Percentiles rank a stretch among this genome's conserved stretches.
Conservation (phyloP, 2,888 invertebrate species). For the Hydriomena furcata region DNA sequence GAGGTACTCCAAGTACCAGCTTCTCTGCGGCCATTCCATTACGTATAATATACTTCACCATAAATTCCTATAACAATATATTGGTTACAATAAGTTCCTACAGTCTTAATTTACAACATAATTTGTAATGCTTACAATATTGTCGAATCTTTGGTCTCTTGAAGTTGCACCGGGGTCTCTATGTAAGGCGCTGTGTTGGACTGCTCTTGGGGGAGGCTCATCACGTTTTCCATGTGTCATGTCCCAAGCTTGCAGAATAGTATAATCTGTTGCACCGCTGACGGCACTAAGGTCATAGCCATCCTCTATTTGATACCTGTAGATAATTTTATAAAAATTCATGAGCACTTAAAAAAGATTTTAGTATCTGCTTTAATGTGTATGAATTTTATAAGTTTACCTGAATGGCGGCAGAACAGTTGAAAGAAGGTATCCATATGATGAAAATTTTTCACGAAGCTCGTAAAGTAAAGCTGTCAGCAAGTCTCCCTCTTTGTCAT, state of each 20-base stretch:
- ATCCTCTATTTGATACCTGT: slow-evolving; percentile 84
- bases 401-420: slow-evolving; percentile 84
- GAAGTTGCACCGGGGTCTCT: slow-evolving; percentile 70
- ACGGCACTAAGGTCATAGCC: slow-evolving; percentile 85
- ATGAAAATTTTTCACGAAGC: slow-evolving; percentile 83
- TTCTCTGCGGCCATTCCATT: slow-evolving; percentile 86
- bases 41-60: slow-evolving; percentile 86
- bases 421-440: slow-evolving; percentile 81
- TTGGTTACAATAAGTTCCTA: neutral
- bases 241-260: slow-evolving; percentile 87
- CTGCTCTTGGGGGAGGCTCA: slow-evolving; percentile 70
- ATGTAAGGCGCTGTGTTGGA: slow-evolving; percentile 79
- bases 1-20: slow-evolving; percentile 88
- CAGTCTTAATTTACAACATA: neutral
- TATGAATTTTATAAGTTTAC: slow-evolving; percentile 45
- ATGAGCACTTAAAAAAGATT: no score
- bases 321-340: neutral
- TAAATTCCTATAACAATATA: slow-evolving; percentile 80
- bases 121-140: slow-evolving; percentile 56
- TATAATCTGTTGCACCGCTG: slow-evolving; percentile 85
- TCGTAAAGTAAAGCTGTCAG: slow-evolving; percentile 84
- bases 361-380: no score
- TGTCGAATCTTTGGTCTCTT: slow-evolving; percentile 72
- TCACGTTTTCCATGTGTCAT: slow-evolving; percentile 73
- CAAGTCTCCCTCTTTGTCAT: slow-evolving; percentile 80